Evolutionary conservation across 2,797 vertebrate species (phyloP).

Genomic region (Mallotus villosus): DNA sequence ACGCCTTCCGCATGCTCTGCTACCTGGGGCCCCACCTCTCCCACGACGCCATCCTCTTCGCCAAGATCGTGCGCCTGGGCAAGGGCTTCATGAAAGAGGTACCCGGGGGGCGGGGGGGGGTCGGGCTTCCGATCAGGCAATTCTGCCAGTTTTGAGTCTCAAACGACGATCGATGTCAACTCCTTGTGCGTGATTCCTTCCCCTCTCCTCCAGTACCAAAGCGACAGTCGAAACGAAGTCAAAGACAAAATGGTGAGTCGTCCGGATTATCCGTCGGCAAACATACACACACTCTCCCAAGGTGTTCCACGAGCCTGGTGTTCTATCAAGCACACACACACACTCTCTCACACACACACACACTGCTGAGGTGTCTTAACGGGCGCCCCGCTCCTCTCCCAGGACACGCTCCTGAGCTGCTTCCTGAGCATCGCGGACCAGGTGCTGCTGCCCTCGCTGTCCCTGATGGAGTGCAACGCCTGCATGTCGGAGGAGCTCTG

Average conservation of each 20-base stretch:
- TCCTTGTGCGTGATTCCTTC: background rate
- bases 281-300: background rate
- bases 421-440: slow-evolving; percentile 96
- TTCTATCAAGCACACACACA: background rate
- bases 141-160: too few species aligned
- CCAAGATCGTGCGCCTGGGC: slow-evolving; percentile 93
- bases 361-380: background rate
- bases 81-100: slow-evolving; percentile 99
- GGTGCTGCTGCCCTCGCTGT: slow-evolving; percentile 93
- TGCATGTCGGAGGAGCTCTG: slow-evolving; percentile 99
- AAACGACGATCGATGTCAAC: too few species aligned
- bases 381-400: slow-evolving; percentile 28
- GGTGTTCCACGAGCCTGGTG: background rate
- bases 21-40: slow-evolving; percentile 96
- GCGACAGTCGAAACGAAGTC: slow-evolving; percentile 81
- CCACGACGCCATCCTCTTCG: slow-evolving; percentile 94
- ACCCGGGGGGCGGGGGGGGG: background rate
- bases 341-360: background rate
- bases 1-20: slow-evolving; percentile 94
- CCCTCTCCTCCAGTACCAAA: slow-evolving; percentile 78
- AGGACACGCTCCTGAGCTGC: slow-evolving; percentile 94
- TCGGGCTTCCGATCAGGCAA: too few species aligned
- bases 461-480: slow-evolving; percentile 97
- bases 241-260: slow-evolving; percentile 91
- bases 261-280: background rate